Evolutionary conservation across 2,888 invertebrate species (phyloP), one percentile per base, ranked within the genome.

Genomic region (Pheosia tremula): DNA sequence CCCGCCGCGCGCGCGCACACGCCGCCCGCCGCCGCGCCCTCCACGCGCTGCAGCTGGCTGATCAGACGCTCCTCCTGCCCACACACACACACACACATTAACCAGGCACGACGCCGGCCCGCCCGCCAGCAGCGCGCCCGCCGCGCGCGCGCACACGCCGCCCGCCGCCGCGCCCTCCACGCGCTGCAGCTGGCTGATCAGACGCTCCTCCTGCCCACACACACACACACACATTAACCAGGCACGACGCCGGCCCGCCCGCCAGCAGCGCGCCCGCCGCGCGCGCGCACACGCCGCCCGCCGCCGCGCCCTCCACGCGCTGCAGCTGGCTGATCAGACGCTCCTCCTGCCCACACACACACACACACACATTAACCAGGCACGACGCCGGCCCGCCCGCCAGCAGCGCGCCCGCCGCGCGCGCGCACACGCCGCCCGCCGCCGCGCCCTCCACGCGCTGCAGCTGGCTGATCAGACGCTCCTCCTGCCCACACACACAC

Each of bases 341-440:
- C 85, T 97, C 97, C 88, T 97, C 97, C 92, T 97, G 96, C 69
- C n/a, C n/a, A n/a, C n/a, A n/a, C n/a, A n/a, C n/a, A n/a, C n/a
- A n/a, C n/a, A n/a, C n/a, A n/a, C n/a, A n/a, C n/a, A n/a, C n/a
- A n/a, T n/a, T n/a, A n/a, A n/a, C 97, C 37, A 97, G 94, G 49
- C 97, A 97, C 70, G 97, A 96, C 8, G 96, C 95, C 0, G 97
- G 96, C 0, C 97, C 97, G 55, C 97, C 97, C 79, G 96, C 96
- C 37, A 97, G 89, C 64, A 97, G 89, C 60, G 97, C 95, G 38
- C 94, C 90, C 5, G 97, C 96, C 77, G 96, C 96, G 56, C 96
- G 91, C 56, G 95, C 93, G 75, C 97, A 91, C 36, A 97, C 96
- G 1, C 95, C 95, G 58, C 96, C 90, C 60, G 95, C 95, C 60